Conservation (phyloP, 2,888 invertebrate species). For the Helicoverpa assulta region DNA sequence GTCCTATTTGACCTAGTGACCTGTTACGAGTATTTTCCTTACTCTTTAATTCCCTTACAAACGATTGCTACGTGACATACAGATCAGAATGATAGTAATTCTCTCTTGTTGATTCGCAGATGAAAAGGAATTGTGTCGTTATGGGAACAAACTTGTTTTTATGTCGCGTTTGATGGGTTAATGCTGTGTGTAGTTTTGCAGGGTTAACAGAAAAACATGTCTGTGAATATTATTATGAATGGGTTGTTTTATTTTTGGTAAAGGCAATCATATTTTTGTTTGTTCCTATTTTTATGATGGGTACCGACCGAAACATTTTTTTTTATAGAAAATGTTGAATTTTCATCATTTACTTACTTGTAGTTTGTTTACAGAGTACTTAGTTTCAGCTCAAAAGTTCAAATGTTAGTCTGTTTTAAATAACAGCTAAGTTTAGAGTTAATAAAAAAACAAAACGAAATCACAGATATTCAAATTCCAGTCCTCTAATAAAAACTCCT, state of each 20-base stretch:
- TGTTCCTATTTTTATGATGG: too few relatives aligned
- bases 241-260: neutral
- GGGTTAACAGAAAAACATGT: neutral
- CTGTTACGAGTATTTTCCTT: conserved; percentile 36
- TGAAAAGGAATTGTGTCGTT: conserved; percentile 11
- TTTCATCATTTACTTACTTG: too few relatives aligned
- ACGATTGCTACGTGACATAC: conserved; percentile 27
- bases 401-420: too few relatives aligned
- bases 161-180: conserved; percentile 7
- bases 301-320: too few relatives aligned
- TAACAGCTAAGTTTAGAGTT: too few relatives aligned
- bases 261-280: neutral
- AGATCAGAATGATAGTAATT: conserved; percentile 39
- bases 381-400: too few relatives aligned
- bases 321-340: too few relatives aligned
- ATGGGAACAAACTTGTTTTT: conserved; percentile 16
- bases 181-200: conserved; percentile 21
- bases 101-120: conserved; percentile 25
- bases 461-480: neutral
- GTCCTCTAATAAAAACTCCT: conserved; percentile 3
- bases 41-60: conserved; percentile 20
- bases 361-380: too few relatives aligned
- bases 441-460: neutral
- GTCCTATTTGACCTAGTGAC: conserved; percentile 52
- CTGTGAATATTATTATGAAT: neutral